Conservation (phyloP, 2,888 invertebrate species). For the Aleiodes leptofemur region DNA sequence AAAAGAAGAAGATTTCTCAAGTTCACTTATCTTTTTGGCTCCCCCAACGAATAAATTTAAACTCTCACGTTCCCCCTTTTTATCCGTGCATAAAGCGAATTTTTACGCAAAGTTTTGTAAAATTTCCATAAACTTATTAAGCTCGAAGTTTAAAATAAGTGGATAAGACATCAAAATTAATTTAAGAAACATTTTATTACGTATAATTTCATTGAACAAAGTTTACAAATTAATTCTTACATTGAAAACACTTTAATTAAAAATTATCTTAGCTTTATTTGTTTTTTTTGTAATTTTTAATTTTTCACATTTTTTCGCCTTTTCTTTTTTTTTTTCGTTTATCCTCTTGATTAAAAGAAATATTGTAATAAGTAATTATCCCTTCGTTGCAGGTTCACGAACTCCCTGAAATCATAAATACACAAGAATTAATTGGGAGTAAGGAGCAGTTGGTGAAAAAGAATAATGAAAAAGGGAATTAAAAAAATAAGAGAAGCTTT, state of each 20-base stretch:
- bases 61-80: too few relatives aligned
- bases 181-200: constrained; percentile 6
- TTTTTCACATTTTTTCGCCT: background rate
- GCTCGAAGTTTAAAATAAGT: too few relatives aligned
- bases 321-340: too few relatives aligned
- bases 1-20: background rate
- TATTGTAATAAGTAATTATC: background rate
- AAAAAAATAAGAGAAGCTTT: background rate
- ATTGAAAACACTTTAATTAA: background rate
- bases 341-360: too few relatives aligned
- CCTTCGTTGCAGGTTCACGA: background rate
- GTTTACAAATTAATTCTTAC: background rate
- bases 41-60: too few relatives aligned
- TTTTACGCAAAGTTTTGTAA: too few relatives aligned
- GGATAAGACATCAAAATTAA: background rate
- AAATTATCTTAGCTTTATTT: background rate
- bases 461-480: background rate
- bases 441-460: constrained; percentile 2
- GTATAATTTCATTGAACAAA: background rate
- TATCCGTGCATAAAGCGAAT: too few relatives aligned
- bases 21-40: too few relatives aligned
- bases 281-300: background rate
- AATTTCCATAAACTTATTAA: too few relatives aligned
- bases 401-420: constrained; percentile 27
- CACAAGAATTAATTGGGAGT: constrained; percentile 11